phyloP scores from a whole-genome alignment of 2,113 vertebrate species.

The Phainopepla nitens region DNA sequence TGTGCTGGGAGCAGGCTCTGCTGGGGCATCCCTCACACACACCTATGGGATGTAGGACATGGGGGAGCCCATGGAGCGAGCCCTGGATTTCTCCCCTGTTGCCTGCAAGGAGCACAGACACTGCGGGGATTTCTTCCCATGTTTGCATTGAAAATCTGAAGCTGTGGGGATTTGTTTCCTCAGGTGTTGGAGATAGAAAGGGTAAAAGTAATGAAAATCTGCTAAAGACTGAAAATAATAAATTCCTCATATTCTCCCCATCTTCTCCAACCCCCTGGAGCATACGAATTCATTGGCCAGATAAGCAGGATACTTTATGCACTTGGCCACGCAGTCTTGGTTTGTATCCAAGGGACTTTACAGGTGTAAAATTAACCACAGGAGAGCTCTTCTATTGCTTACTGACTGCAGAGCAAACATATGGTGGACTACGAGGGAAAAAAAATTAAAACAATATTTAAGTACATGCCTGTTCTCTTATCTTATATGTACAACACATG shows the following conservation, averaged over 20 bases:
- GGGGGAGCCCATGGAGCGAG: neutral
- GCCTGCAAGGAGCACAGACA: neutral
- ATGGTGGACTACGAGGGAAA: slow-evolving; percentile 49
- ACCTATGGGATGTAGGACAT: fast-evolving
- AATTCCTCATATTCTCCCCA: slow-evolving; percentile 17
- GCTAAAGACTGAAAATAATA: slow-evolving; percentile 18
- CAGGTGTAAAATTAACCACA: slow-evolving; percentile 63
- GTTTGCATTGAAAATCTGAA: neutral
- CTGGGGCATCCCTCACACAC: neutral
- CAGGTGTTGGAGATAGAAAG: neutral
- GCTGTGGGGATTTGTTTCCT: neutral
- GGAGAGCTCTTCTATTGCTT: slow-evolving; percentile 64
- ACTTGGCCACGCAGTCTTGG: slow-evolving; percentile 19
- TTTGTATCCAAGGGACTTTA: slow-evolving; percentile 46
- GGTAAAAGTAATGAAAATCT: slow-evolving; percentile 38
- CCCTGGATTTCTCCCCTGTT: fast-evolving
- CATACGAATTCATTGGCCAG: slow-evolving; percentile 34
- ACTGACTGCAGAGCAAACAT: slow-evolving; percentile 60
- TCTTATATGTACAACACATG: neutral
- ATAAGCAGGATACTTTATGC: slow-evolving; percentile 41
- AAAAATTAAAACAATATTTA: slow-evolving; percentile 41
- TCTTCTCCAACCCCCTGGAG: slow-evolving; percentile 22
- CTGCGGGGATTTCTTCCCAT: neutral
- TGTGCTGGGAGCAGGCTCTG: neutral
- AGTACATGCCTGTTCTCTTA: slow-evolving; percentile 15